phyloP scores from a whole-genome alignment of 2,113 vertebrate genomes.

The Lycaon pictus region DNA sequence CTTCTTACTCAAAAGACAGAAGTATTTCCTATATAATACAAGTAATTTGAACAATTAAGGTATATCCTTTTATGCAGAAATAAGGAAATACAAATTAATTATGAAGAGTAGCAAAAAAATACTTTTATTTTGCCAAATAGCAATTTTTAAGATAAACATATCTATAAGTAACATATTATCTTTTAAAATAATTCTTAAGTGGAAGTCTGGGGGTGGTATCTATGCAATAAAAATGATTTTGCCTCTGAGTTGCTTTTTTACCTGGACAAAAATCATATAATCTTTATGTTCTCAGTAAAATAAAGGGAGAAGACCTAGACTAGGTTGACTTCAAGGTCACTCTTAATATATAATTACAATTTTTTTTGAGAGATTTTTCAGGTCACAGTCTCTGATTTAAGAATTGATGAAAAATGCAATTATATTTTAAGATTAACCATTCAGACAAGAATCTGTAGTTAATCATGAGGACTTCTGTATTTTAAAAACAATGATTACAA shows the following conservation, averaged over 20 bases:
- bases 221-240: background rate
- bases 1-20: background rate
- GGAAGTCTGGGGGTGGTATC: background rate
- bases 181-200: slow-evolving; percentile 54
- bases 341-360: slow-evolving; percentile 33
- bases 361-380: slow-evolving; percentile 28
- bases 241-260: background rate
- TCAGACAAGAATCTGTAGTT: background rate
- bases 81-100: background rate
- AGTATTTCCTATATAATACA: background rate
- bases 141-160: background rate
- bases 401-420: background rate
- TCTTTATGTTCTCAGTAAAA: background rate
- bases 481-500: background rate
- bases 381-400: background rate
- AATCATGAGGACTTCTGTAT: background rate
- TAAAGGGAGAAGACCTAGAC: background rate
- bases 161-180: background rate
- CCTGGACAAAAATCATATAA: background rate
- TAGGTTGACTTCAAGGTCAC: background rate
- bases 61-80: background rate
- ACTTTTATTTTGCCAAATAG: background rate
- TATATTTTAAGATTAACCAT: background rate
- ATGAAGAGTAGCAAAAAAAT: background rate
- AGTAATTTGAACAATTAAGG: background rate